These are phyloP conservation scores for Wasmannia auropunctata DNA, from an alignment of 1,140 invertebrate species.

Conservation along the genomic window DNA sequence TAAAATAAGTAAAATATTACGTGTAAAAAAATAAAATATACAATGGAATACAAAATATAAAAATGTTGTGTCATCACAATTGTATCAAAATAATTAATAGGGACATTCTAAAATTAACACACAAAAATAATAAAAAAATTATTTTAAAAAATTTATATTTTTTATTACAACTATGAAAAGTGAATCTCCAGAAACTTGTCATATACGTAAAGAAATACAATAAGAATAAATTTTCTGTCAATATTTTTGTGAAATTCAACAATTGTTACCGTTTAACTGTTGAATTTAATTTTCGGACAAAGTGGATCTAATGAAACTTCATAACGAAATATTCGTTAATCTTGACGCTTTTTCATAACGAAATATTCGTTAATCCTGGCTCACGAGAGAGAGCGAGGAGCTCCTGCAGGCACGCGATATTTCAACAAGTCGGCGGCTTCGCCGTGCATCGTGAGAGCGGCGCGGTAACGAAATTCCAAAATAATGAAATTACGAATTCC, in stretches of 20 bases:
- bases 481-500: constrained; percentile 53
- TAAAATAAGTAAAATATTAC: not conserved
- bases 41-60: not conserved
- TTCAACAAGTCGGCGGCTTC: constrained; percentile 24
- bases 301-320: constrained; percentile 21
- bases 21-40: not conserved
- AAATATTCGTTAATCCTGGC: constrained; percentile 24
- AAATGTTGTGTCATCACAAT: not conserved
- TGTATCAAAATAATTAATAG: not conserved
- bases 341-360: constrained; percentile 11
- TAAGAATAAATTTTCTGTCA: not conserved
- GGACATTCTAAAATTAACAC: not conserved
- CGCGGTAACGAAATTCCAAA: constrained; percentile 47
- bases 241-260: not conserved
- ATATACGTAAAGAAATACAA: not conserved
- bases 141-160: not conserved
- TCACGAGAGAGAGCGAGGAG: not conserved
- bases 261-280: constrained; percentile 9
- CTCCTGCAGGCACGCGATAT: constrained; percentile 27
- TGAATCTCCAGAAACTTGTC: not conserved
- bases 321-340: constrained; percentile 41
- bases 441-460: not conserved
- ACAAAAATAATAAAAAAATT: not conserved
- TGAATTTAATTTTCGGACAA: constrained; percentile 29
- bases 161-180: not conserved